Conservation (phyloP, 2,113 vertebrate species). For the Talpa occidentalis region DNA sequence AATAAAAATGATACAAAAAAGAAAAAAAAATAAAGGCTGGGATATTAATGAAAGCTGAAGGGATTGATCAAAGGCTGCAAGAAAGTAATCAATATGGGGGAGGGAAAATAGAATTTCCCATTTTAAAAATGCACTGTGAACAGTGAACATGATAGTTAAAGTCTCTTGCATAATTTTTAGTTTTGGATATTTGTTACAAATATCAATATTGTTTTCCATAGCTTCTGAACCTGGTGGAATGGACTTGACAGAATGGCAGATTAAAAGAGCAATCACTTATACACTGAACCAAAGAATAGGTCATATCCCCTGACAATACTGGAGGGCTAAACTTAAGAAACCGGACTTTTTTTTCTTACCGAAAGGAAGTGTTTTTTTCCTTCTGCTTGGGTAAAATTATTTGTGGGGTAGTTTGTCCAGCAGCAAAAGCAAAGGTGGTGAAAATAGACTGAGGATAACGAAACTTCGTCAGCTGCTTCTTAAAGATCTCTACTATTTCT, state of each 20-base stretch:
- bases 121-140: neutral
- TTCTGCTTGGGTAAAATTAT: conserved; percentile 97
- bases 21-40: neutral
- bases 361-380: conserved; percentile 98
- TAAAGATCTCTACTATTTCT: conserved; percentile 98
- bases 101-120: neutral
- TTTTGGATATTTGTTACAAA: neutral
- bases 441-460: conserved; percentile 98
- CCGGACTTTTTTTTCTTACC: conserved; percentile 84
- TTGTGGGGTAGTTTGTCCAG: conserved; percentile 94
- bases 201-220: neutral
- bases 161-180: neutral
- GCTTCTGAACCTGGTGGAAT: neutral
- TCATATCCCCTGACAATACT: neutral
- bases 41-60: conserved; percentile 4
- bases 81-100: conserved; percentile 17
- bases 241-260: neutral
- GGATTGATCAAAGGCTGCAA: neutral
- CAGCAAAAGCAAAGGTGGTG: conserved; percentile 96
- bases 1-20: conserved; percentile 30
- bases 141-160: neutral
- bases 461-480: conserved; percentile 96
- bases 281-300: neutral
- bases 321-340: neutral
- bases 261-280: neutral